Base-by-base conservation (phyloP, 2,888 invertebrate genomes). In the Pristionchus fissidentatus region DNA sequence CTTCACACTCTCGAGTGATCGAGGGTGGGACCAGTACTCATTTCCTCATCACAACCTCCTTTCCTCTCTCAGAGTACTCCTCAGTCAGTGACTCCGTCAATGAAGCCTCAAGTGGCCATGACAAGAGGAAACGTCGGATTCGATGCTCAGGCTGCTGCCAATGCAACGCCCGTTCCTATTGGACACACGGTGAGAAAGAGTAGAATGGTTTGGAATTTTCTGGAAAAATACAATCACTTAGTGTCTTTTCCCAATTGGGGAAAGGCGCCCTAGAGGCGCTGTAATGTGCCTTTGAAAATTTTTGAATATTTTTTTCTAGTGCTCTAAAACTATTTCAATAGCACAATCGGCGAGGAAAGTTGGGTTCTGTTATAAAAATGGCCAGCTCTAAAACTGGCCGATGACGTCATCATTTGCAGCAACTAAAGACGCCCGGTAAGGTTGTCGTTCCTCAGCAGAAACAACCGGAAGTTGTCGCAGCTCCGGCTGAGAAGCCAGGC, bases 401-500 rank as follows among this genome's bases (percentile, higher is more conserved):
- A n/a, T n/a, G n/a, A n/a, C n/a, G n/a, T n/a, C n/a, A n/a, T n/a
- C 32, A 32, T 46, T 22, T 83, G 7, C 52, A 83, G 83, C 60
- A 35, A 19, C 35, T 83, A 29, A 83, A 83, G 73, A 38, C 73
- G 26, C 83, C 83, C 13, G 70, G 70, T 0, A 83, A 73, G 55
- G 38, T 83, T 15, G 83, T 38, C 19, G 60, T 43, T 32, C 83
- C 35, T 35, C 70, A 35, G 38, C 60, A 35, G 2, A 46, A 83
- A 46, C 35, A 70, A 52, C 43, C 22, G 7, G 41, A 49, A 4
- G 13, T 13, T 1, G 29, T 32, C 19, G 32, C 15, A 5, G 52
- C 66, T 0, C 70, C 84, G 43, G 41, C 46, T 26, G 26, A 83
- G 55, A 79, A 85, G n/a, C 78, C 70, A n/a, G 83, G 84, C 32